Conservation (phyloP, 2,888 invertebrate genomes). For the Lymantria dispar region DNA sequence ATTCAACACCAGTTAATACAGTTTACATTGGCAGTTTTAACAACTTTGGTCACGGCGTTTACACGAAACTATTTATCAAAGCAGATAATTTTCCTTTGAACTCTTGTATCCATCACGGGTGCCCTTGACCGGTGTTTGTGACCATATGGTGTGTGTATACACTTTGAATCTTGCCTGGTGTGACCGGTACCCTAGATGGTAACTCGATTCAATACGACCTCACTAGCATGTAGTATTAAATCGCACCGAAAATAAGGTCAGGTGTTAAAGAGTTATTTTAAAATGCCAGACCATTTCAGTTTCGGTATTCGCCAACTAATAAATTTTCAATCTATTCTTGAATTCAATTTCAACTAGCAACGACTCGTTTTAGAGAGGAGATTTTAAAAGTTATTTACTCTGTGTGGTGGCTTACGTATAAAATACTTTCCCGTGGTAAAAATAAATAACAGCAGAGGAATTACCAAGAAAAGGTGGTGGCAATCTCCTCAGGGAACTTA, state of each 20-base stretch:
- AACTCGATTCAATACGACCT: constrained; percentile 47
- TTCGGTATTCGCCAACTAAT: neutral
- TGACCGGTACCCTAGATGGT: constrained; percentile 53
- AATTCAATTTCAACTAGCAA: neutral
- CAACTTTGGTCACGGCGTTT: constrained; percentile 43
- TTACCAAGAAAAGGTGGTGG: no score
- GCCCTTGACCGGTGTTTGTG: constrained; percentile 58
- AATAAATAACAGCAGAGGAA: no score
- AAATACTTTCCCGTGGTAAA: no score
- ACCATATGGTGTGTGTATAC: constrained; percentile 54
- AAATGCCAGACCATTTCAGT: neutral
- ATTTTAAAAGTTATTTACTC: no score
- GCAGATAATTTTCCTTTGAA: constrained; percentile 49
- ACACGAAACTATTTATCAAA: constrained; percentile 36
- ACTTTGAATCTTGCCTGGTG: constrained; percentile 47
- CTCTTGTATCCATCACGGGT: constrained; percentile 31
- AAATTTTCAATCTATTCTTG: neutral
- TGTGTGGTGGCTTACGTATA: no score
- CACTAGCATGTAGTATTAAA: constrained; percentile 40
- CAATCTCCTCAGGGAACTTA: no score
- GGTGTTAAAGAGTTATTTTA: constrained; percentile 18
- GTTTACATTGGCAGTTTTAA: constrained; percentile 36
- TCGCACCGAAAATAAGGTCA: constrained; percentile 41
- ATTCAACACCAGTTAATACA: constrained; percentile 14
- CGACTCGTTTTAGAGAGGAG: no score